These are phyloP conservation scores for Pseudomyrmex sp. DNA, from an alignment of 1,140 invertebrate species.

Conservation along the genomic window DNA sequence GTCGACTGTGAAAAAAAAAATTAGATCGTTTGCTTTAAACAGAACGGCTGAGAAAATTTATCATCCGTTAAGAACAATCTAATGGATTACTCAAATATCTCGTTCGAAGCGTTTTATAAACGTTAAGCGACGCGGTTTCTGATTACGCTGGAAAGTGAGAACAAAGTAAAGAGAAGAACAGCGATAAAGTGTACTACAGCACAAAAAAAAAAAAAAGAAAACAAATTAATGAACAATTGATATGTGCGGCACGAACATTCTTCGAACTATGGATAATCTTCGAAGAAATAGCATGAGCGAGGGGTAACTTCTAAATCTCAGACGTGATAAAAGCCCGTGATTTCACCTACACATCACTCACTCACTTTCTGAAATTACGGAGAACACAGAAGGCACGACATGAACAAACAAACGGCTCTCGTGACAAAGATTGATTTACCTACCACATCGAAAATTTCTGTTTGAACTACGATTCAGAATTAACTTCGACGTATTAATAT, in stretches of 20 bases:
- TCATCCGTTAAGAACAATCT: background rate
- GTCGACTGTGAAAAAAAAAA: background rate
- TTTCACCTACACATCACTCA: background rate
- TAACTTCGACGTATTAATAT: too few species aligned
- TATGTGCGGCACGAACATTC: background rate
- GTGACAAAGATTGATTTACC: background rate
- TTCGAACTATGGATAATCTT: background rate
- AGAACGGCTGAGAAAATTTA: background rate
- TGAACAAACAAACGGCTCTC: background rate
- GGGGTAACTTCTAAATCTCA: background rate
- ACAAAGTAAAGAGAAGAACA: background rate
- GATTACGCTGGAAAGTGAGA: background rate
- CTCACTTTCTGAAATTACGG: background rate
- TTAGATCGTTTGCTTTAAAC: background rate
- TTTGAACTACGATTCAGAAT: background rate
- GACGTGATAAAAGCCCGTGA: background rate
- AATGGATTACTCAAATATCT: background rate
- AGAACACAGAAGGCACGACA: background rate
- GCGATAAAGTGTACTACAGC: background rate
- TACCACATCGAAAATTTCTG: background rate
- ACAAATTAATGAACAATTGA: background rate
- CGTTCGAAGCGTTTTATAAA: background rate
- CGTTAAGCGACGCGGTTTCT: too few species aligned
- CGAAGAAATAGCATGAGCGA: slow-evolving; percentile 4
- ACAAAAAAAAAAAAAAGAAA: too few species aligned